Evolutionary conservation across 1,140 invertebrate genomes (phyloP).

Genomic region (Drosophila dunni): DNA sequence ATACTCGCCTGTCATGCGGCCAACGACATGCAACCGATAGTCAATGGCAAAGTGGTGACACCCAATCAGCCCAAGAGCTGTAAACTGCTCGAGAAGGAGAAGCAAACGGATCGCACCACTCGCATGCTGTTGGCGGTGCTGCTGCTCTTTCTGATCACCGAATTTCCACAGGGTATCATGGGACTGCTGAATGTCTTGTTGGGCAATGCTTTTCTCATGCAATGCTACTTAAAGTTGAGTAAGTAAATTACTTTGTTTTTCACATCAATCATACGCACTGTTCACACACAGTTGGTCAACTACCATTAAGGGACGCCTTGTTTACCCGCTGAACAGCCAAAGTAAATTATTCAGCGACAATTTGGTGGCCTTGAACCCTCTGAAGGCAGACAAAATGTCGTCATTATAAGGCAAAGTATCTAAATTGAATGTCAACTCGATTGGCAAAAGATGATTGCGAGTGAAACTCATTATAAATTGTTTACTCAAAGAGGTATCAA

Average conservation of each 20-base stretch:
- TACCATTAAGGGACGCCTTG: slow-evolving; percentile 6
- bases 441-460: neutral
- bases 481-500: too few species aligned
- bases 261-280: slow-evolving; percentile 62
- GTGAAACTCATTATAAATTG: too few species aligned
- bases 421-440: neutral
- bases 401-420: neutral
- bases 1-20: slow-evolving; percentile 87
- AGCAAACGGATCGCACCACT: slow-evolving; percentile 94
- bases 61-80: slow-evolving; percentile 85
- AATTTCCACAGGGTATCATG: slow-evolving; percentile 94
- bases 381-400: neutral
- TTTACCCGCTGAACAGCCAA: slow-evolving; percentile 13
- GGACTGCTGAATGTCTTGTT: slow-evolving; percentile 90
- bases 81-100: slow-evolving; percentile 87
- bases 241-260: slow-evolving; percentile 63
- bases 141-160: slow-evolving; percentile 94
- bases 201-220: slow-evolving; percentile 89
- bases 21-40: slow-evolving; percentile 85
- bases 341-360: slow-evolving; percentile 1
- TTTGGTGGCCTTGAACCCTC: slow-evolving; percentile 7
- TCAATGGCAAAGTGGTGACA: slow-evolving; percentile 76
- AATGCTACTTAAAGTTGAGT: slow-evolving; percentile 91
- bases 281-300: slow-evolving; percentile 3
- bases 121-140: slow-evolving; percentile 96